A percentile compares a stretch with the other conserved stretches of the same genome.
Evolutionary conservation across 2,888 invertebrate species (phyloP).

Genomic region (Tuberolachnus salignus): DNA sequence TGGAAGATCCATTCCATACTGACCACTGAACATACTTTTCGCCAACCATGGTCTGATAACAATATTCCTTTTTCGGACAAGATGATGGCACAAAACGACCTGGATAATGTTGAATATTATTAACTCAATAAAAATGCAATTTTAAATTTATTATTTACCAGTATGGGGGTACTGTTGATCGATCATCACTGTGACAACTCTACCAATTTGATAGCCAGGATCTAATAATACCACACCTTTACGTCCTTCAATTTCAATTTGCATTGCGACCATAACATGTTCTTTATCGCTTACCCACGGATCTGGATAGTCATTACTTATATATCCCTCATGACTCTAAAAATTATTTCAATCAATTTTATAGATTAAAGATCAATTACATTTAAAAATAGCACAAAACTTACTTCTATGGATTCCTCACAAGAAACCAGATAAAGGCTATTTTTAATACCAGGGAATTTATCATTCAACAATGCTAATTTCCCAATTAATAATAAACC

Average conservation of each 20-base stretch:
- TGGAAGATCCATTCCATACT: constrained; percentile 82
- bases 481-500: constrained; percentile 79
- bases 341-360: neutral
- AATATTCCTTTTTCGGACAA: constrained; percentile 49
- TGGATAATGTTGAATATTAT: constrained; percentile 61
- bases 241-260: constrained; percentile 75
- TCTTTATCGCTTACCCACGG: constrained; percentile 77
- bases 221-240: constrained; percentile 81
- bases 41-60: constrained; percentile 51
- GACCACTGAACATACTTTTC: constrained; percentile 51
- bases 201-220: constrained; percentile 88
- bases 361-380: neutral
- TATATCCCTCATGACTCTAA: constrained; percentile 52
- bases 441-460: constrained; percentile 67
- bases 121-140: constrained; percentile 5
- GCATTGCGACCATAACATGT: constrained; percentile 82
- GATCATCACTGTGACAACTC: constrained; percentile 84
- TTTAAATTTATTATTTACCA: constrained; percentile 64
- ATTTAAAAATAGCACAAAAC: constrained; percentile 65
- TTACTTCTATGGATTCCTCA: constrained; percentile 72
- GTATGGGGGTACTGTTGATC: constrained; percentile 86
- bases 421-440: constrained; percentile 81
- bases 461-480: constrained; percentile 69
- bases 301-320: constrained; percentile 60
- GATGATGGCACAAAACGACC: constrained; percentile 82